Percentiles rank a stretch among this genome's conserved stretches.
These are phyloP conservation scores for Arbacia lixula DNA, from an alignment of 53 echinoderm and acorn worm species.

Conservation along the genomic window DNA sequence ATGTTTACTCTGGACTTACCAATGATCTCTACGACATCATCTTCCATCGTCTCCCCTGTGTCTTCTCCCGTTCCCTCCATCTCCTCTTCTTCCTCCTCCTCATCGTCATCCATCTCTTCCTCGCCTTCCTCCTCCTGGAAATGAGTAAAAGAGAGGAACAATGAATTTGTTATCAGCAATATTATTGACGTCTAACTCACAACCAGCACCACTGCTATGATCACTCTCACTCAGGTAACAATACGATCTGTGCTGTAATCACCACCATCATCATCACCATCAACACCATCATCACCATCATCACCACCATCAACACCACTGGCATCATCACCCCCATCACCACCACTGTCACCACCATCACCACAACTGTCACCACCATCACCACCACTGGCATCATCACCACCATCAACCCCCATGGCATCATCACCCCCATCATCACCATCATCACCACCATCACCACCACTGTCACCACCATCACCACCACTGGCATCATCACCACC, in stretches of 20 bases:
- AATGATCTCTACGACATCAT: slow-evolving; percentile 86
- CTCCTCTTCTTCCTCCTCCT: slow-evolving; percentile 66
- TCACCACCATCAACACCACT: not conserved
- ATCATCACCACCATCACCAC: not conserved
- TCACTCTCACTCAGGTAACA: not conserved
- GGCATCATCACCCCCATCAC: slow-evolving; percentile 31
- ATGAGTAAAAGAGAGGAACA: not conserved
- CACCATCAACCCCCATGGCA: not conserved
- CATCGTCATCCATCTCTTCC: slow-evolving; percentile 79
- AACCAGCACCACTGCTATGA: too few relatives aligned
- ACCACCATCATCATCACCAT: slow-evolving; percentile 2
- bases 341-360: slow-evolving; percentile 6
- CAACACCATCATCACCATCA: not conserved
- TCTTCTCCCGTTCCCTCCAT: slow-evolving; percentile 63
- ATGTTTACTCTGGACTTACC: slow-evolving; percentile 16
- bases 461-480: slow-evolving; percentile 32
- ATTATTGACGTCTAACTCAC: too few relatives aligned
- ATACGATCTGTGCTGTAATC: not conserved
- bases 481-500: not conserved
- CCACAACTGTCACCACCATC: not conserved
- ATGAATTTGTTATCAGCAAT: too few relatives aligned
- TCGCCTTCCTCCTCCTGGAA: slow-evolving; percentile 51
- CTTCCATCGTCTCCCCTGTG: slow-evolving; percentile 65
- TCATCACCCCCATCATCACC: slow-evolving; percentile 17
- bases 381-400: slow-evolving; percentile 16